These are phyloP conservation scores for Pyrgilauda ruficollis DNA, from an alignment of 2,113 vertebrate genomes.

Conservation along the genomic window DNA sequence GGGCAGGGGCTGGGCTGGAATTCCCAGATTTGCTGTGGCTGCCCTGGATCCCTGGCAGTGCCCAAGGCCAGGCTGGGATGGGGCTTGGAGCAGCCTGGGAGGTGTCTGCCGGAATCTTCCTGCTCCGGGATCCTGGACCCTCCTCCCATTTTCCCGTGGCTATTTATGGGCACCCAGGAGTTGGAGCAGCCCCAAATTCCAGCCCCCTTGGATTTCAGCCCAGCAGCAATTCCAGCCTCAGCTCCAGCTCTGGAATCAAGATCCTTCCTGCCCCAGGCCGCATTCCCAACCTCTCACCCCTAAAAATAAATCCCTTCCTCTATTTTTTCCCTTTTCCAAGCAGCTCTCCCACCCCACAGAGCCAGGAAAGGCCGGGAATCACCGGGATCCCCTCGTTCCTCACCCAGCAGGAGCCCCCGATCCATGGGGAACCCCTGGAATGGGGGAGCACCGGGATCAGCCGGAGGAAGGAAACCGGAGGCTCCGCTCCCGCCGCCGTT, in stretches of 20 bases:
- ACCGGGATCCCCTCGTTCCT: fast-evolving
- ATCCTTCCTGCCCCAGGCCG: fast-evolving
- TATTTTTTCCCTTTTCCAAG: fast-evolving
- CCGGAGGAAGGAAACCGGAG: not conserved
- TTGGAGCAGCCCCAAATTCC: not conserved
- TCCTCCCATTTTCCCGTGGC: not conserved
- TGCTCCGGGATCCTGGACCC: fast-evolving
- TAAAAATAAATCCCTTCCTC: not conserved
- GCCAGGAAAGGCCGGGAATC: fast-evolving
- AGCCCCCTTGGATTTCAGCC: not conserved
- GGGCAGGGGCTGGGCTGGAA: not conserved
- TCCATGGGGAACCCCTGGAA: fast-evolving
- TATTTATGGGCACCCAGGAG: not conserved
- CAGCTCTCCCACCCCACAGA: fast-evolving
- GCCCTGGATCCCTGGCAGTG: not conserved
- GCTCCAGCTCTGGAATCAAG: not conserved
- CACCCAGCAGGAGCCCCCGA: not conserved
- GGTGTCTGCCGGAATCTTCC: not conserved
- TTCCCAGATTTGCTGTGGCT: not conserved
- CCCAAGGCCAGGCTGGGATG: not conserved
- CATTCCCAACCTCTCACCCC: not conserved
- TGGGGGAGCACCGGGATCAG: not conserved
- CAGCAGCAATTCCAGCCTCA: not conserved
- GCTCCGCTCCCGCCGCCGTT: not conserved
- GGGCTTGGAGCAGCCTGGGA: not conserved